phyloP scores from a whole-genome alignment of 2,888 invertebrate genomes.

The Dolichomitus sp. region DNA sequence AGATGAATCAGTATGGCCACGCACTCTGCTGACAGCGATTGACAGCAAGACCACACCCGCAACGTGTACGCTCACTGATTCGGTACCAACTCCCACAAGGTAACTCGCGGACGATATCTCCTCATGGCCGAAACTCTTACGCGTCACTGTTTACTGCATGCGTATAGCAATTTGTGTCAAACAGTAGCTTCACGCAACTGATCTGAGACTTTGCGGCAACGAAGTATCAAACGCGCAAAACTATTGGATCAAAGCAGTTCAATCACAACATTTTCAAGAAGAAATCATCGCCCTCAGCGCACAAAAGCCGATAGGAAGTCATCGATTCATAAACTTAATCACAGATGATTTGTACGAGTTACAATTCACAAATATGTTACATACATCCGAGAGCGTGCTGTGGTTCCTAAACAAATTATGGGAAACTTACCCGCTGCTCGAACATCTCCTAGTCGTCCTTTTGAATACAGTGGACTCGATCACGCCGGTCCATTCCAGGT shows the following conservation, averaged over 20 bases:
- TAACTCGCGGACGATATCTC: slow-evolving; percentile 7
- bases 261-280: slow-evolving; percentile 1
- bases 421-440: too few relatives aligned
- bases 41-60: not conserved
- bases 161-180: not conserved
- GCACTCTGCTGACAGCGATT: not conserved
- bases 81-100: not conserved
- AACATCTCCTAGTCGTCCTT: slow-evolving; percentile 20
- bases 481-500: slow-evolving; percentile 58
- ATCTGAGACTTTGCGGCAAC: not conserved
- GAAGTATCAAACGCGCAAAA: slow-evolving; percentile 4
- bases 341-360: too few relatives aligned
- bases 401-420: too few relatives aligned
- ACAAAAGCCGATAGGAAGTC: not conserved
- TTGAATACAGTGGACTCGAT: slow-evolving; percentile 54
- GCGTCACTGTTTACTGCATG: slow-evolving; percentile 39
- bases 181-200: not conserved
- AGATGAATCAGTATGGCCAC: slow-evolving; percentile 39
- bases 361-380: too few relatives aligned
- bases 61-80: not conserved
- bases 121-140: slow-evolving; percentile 27
- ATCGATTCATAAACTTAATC: not conserved
- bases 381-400: not conserved
- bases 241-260: slow-evolving; percentile 23
- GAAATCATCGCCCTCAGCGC: not conserved